A percentile compares a stretch with the other conserved stretches of the same genome.
phyloP scores from a whole-genome alignment of 2,888 invertebrate genomes.

The Octonoba sinensis region DNA sequence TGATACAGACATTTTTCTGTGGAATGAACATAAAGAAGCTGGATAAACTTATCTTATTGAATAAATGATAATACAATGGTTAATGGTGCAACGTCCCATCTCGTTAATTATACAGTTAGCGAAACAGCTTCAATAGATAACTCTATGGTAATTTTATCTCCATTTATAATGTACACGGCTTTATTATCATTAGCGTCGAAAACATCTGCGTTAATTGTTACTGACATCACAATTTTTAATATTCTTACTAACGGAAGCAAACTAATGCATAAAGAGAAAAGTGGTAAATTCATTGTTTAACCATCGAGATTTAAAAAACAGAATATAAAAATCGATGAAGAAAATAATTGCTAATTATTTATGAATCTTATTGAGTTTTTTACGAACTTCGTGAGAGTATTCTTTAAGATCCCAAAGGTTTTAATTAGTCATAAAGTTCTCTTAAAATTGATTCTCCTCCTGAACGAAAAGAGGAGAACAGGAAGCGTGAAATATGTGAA shows the following conservation, averaged over 20 bases:
- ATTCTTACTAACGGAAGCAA: conserved; percentile 5
- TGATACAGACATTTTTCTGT: too few species aligned
- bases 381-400: too few species aligned
- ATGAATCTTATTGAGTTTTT: too few species aligned
- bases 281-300: neutral
- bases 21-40: too few species aligned
- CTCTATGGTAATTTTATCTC: conserved; percentile 47
- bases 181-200: conserved; percentile 39
- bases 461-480: too few species aligned
- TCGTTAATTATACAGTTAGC: conserved; percentile 51
- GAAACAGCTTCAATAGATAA: conserved; percentile 42
- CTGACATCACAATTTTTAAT: neutral
- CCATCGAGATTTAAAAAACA: too few species aligned
- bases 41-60: conserved; percentile 11
- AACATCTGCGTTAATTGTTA: conserved; percentile 49
- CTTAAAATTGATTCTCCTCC: too few species aligned
- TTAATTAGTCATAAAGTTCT: too few species aligned
- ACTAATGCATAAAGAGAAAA: conserved; percentile 16
- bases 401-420: too few species aligned
- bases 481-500: too few species aligned
- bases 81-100: conserved; percentile 25
- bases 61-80: conserved; percentile 38
- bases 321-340: too few species aligned
- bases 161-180: conserved; percentile 49
- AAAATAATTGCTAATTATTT: too few species aligned